These are phyloP conservation scores for Lasioglossum baleicum DNA, from an alignment of 1,140 invertebrate genomes.

Conservation along the genomic window DNA sequence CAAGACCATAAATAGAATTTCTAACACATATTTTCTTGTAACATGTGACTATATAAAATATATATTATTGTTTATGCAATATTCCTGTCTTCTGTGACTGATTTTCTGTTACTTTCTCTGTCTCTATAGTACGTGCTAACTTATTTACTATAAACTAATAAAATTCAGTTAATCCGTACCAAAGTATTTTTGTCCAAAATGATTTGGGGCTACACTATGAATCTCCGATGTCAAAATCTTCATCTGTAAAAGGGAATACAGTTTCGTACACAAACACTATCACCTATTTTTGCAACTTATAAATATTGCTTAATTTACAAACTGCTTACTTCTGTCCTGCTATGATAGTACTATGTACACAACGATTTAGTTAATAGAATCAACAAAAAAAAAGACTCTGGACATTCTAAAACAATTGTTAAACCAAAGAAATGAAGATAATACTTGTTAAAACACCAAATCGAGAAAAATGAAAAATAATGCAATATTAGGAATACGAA, in stretches of 20 bases:
- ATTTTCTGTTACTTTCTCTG: conserved; percentile 50
- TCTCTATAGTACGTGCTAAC: conserved; percentile 33
- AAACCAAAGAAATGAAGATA: background rate
- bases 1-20: conserved; percentile 15
- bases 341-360: background rate
- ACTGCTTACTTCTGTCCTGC: background rate
- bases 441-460: background rate
- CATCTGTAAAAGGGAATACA: conserved; percentile 82
- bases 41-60: background rate
- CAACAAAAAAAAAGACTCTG: background rate
- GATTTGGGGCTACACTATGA: conserved; percentile 96
- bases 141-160: conserved; percentile 47
- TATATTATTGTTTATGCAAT: conserved; percentile 14
- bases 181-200: conserved; percentile 99
- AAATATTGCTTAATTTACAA: background rate
- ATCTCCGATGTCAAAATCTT: conserved; percentile 97
- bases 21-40: background rate
- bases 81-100: conserved; percentile 48
- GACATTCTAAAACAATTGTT: background rate
- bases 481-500: background rate
- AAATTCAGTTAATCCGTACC: conserved; percentile 91
- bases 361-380: conserved; percentile 2
- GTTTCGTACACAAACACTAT: background rate
- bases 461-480: background rate
- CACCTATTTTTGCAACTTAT: background rate